Evolutionary conservation across 2,797 vertebrate species (phyloP).

Genomic region (Gambusia yucatana): DNA sequence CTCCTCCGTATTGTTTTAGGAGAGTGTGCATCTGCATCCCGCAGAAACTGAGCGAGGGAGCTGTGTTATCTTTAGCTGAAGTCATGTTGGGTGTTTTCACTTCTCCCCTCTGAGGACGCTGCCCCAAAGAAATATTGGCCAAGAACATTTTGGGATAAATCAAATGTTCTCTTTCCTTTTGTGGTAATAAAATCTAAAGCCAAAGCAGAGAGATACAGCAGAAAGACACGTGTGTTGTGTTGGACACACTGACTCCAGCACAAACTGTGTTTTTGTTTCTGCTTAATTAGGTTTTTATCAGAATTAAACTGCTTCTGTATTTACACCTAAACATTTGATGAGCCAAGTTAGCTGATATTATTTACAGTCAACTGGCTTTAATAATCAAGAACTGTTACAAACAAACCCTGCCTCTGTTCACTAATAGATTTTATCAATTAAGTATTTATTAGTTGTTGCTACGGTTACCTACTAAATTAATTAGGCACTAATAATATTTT

Average conservation of each 20-base stretch:
- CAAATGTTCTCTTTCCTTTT: neutral
- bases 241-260: neutral
- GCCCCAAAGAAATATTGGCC: constrained; percentile 46
- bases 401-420: neutral
- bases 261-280: neutral
- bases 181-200: constrained; percentile 19
- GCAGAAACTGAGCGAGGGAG: constrained; percentile 57
- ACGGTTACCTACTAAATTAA: neutral
- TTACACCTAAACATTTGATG: neutral
- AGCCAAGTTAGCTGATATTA: neutral
- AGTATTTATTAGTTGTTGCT: neutral
- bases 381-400: neutral
- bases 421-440: neutral
- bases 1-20: constrained; percentile 78
- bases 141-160: constrained; percentile 23
- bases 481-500: neutral
- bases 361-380: neutral
- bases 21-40: constrained; percentile 57
- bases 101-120: constrained; percentile 50
- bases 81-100: constrained; percentile 67
- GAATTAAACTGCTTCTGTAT: neutral
- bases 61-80: constrained; percentile 68
- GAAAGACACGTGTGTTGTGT: neutral
- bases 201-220: neutral
- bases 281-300: neutral